These are phyloP conservation scores for Carabus problematicus DNA, from an alignment of 2,888 invertebrate species.

Conservation along the genomic window DNA sequence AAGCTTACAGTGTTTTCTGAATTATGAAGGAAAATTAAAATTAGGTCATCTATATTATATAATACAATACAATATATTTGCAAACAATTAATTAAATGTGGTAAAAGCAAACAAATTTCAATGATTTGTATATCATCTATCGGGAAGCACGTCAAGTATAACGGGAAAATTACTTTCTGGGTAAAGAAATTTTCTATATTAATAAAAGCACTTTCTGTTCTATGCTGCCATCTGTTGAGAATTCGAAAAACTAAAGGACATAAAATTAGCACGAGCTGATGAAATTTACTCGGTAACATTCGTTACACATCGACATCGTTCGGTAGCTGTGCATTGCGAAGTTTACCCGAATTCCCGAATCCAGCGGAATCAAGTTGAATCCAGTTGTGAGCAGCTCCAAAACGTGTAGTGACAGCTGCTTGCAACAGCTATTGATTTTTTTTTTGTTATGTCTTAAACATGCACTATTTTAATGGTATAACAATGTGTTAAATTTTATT, in stretches of 20 bases:
- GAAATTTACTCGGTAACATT: constrained; percentile 10
- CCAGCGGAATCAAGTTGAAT: neutral
- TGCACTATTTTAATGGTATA: constrained; percentile 19
- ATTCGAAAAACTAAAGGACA: neutral
- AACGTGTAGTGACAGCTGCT: constrained; percentile 32
- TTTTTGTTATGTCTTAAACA: constrained; percentile 33
- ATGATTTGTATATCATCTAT: no score
- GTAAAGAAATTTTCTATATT: no score
- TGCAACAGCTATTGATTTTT: constrained; percentile 23
- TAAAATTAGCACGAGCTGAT: neutral
- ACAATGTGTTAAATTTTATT: constrained; percentile 15
- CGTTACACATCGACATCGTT: constrained; percentile 10
- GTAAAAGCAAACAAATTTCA: no score
- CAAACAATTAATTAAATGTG: no score
- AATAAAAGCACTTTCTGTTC: neutral
- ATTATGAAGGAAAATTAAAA: no score
- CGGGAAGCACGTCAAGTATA: no score
- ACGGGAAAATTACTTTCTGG: no score
- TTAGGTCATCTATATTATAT: no score
- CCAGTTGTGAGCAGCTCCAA: constrained; percentile 35
- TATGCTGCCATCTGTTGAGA: neutral
- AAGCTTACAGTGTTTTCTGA: no score
- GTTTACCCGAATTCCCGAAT: constrained; percentile 5
- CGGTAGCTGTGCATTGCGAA: constrained; percentile 18
- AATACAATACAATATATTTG: no score